These are phyloP conservation scores for Forbesichthys agassizii DNA, from an alignment of 2,113 vertebrate species.

Conservation along the genomic window DNA sequence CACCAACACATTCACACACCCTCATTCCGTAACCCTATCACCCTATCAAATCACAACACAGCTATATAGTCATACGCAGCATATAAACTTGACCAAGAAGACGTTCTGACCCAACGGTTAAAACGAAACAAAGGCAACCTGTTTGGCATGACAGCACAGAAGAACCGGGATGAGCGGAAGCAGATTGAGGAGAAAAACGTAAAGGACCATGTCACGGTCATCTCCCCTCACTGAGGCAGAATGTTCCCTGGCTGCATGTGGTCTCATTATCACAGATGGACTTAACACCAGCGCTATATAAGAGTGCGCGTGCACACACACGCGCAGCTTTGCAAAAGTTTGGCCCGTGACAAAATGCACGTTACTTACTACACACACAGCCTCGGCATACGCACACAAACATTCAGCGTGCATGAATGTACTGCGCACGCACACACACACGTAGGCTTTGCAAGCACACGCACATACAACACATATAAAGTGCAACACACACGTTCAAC, in stretches of 20 bases:
- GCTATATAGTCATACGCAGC: neutral
- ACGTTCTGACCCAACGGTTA: too few species aligned
- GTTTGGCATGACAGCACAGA: too few species aligned
- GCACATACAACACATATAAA: neutral
- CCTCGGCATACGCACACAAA: neutral
- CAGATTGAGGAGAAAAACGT: neutral
- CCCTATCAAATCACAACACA: neutral
- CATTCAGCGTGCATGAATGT: neutral
- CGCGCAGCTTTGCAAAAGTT: conserved; percentile 3
- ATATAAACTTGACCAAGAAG: neutral
- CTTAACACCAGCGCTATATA: conserved; percentile 44
- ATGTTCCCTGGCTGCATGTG: conserved; percentile 41
- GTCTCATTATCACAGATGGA: conserved; percentile 73
- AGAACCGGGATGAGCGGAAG: neutral
- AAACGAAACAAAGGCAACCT: too few species aligned
- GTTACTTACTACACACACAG: neutral
- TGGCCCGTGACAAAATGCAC: neutral
- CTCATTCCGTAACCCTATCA: conserved; percentile 1
- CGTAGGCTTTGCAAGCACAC: neutral
- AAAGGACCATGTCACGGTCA: neutral
- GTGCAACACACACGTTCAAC: too few species aligned
- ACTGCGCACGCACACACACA: neutral
- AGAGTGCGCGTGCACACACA: conserved; percentile 27
- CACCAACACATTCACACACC: neutral
- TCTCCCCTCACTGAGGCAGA: neutral